Percentiles rank a stretch among this genome's conserved stretches.
phyloP scores from a whole-genome alignment of 2,113 vertebrate genomes.

The Urocolius indicus region DNA sequence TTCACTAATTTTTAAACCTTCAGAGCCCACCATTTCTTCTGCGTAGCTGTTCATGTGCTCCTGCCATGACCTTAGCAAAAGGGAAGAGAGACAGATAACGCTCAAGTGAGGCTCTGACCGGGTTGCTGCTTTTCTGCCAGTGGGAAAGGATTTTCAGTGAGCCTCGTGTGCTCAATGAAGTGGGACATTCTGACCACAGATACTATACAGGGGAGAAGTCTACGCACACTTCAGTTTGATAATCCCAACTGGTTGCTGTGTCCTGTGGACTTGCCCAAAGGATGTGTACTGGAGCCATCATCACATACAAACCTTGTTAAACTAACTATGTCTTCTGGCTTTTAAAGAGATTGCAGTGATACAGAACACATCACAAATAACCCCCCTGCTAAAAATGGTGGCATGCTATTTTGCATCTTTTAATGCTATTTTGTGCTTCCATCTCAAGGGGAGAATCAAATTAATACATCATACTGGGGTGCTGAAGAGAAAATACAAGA shows the following conservation, averaged over 20 bases:
- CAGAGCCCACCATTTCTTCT: not conserved
- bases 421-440: not conserved
- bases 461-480: not conserved
- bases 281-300: not conserved
- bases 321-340: not conserved
- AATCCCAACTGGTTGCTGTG: not conserved
- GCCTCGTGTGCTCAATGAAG: not conserved
- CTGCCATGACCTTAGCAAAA: not conserved
- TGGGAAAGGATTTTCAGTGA: not conserved
- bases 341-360: not conserved
- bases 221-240: not conserved
- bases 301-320: not conserved
- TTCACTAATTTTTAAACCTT: not conserved
- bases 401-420: not conserved
- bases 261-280: not conserved
- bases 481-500: not conserved
- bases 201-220: not conserved
- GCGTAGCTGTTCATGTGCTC: not conserved
- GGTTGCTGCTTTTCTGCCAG: not conserved
- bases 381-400: not conserved
- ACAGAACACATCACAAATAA: not conserved
- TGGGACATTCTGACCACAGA: not conserved
- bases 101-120: not conserved
- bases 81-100: not conserved
- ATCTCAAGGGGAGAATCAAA: conserved; percentile 6